Conservation (phyloP, 2,888 invertebrate species). For the Orthonychiurus folsomi region DNA sequence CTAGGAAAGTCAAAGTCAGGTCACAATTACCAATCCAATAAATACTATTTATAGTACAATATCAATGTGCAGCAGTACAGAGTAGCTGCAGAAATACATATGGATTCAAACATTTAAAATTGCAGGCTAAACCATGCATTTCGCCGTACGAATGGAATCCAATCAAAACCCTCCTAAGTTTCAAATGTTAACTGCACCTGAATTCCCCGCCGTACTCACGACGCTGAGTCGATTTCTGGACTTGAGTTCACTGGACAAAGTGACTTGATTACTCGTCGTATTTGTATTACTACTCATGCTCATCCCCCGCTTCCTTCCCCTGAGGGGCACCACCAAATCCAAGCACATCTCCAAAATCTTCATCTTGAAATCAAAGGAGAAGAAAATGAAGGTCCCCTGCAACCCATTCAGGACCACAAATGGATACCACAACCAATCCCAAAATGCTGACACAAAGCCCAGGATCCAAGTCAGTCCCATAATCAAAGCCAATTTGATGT, state of each 20-base stretch:
- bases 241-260: background rate
- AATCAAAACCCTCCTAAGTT: no score
- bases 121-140: no score
- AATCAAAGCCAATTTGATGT: constrained; percentile 45
- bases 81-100: no score
- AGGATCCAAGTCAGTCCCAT: constrained; percentile 48
- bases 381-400: constrained; percentile 47
- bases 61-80: no score
- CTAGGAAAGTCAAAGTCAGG: no score
- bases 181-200: background rate
- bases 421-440: constrained; percentile 45
- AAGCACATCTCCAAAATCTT: constrained; percentile 24
- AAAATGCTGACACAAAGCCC: constrained; percentile 45
- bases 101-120: no score
- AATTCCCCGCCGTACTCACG: background rate
- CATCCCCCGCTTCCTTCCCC: background rate
- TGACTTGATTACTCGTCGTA: background rate
- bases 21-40: no score
- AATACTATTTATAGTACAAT: no score
- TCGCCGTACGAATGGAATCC: no score
- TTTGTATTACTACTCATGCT: background rate
- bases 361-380: constrained; percentile 43
- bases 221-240: background rate
- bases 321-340: background rate
- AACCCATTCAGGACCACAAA: constrained; percentile 47